Conservation (phyloP, 2,113 vertebrate genomes). For the Nycticorax nycticorax region DNA sequence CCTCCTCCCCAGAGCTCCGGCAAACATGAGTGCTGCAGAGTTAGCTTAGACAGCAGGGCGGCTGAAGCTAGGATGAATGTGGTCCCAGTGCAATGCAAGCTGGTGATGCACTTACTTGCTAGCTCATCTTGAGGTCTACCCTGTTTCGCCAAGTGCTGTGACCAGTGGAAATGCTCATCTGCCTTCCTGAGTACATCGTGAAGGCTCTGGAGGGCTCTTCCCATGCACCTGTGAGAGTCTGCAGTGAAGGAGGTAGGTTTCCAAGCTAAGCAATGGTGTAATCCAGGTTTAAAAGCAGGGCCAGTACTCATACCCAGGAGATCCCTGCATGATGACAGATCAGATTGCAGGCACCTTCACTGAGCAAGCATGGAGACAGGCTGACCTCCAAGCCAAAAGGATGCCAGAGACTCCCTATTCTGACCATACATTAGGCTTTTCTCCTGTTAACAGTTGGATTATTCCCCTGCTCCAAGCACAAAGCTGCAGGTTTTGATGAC, state of each 20-base stretch:
- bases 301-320: background rate
- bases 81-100: background rate
- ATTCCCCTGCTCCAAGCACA: background rate
- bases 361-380: background rate
- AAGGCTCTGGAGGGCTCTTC: background rate
- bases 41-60: background rate
- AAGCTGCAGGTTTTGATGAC: background rate
- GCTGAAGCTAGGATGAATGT: background rate
- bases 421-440: background rate
- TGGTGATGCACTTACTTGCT: background rate
- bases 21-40: background rate
- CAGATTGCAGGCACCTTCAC: background rate
- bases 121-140: background rate
- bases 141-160: background rate
- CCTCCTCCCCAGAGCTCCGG: background rate
- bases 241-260: background rate
- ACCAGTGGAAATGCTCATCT: background rate
- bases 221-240: background rate
- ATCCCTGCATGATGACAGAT: background rate
- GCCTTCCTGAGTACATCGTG: rapidly evolving
- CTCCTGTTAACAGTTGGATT: background rate
- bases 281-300: background rate
- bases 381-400: background rate
- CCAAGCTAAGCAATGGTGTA: background rate
- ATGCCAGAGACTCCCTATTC: background rate